A percentile compares a stretch with the other conserved stretches of the same genome.
These are phyloP conservation scores for Drosophila simulans DNA, from an alignment of 1,140 invertebrate genomes.

Conservation along the genomic window DNA sequence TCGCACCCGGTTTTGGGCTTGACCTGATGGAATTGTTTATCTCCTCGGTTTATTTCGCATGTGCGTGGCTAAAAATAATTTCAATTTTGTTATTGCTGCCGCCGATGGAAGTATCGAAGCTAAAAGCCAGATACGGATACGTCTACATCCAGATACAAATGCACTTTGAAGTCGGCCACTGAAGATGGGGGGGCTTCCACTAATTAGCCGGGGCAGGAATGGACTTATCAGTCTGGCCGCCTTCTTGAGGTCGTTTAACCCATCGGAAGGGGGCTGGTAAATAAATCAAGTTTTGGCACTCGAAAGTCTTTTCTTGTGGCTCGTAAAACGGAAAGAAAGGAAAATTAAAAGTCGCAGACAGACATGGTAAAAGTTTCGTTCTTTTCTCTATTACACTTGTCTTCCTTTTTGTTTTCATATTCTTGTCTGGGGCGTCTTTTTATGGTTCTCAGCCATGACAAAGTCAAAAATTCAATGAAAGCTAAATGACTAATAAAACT, in stretches of 20 bases:
- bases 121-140: slow-evolving; percentile 31
- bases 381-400: slow-evolving; percentile 31
- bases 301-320: slow-evolving; percentile 31
- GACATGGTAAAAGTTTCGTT: slow-evolving; percentile 36
- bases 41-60: slow-evolving; percentile 41
- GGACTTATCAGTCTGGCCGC: slow-evolving; percentile 34
- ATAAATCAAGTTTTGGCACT: slow-evolving; percentile 51
- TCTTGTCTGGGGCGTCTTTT: slow-evolving; percentile 43
- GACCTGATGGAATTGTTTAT: slow-evolving; percentile 43
- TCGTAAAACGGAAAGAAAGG: slow-evolving; percentile 50
- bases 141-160: background rate
- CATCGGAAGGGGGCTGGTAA: slow-evolving; percentile 19
- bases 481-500: slow-evolving; percentile 21
- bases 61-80: slow-evolving; percentile 55
- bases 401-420: slow-evolving; percentile 15
- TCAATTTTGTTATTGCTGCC: slow-evolving; percentile 16
- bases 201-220: slow-evolving; percentile 43
- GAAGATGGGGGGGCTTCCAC: slow-evolving; percentile 35
- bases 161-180: slow-evolving; percentile 36
- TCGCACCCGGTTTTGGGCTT: slow-evolving; percentile 47
- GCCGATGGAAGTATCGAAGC: slow-evolving; percentile 24
- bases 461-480: slow-evolving; percentile 32
- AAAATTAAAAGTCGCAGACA: slow-evolving; percentile 45
- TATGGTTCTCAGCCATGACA: slow-evolving; percentile 47
- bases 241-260: slow-evolving; percentile 39